phyloP scores from a whole-genome alignment of 1,140 invertebrate species.

The Calephelis nemesis region DNA sequence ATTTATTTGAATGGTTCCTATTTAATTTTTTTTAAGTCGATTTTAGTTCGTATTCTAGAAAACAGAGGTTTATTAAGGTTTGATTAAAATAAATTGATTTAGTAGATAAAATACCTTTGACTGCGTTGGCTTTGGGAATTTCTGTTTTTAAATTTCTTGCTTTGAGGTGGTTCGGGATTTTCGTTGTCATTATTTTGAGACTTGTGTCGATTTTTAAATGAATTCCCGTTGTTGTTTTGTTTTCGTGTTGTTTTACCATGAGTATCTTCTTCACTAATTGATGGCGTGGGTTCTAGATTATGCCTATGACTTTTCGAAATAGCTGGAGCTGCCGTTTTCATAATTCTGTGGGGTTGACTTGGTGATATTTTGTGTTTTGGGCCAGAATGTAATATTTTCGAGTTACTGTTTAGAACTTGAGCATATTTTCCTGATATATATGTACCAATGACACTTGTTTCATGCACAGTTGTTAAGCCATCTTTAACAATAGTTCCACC shows the following conservation, averaged over 20 bases:
- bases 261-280: conserved; percentile 80
- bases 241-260: conserved; percentile 79
- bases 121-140: conserved; percentile 50
- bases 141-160: conserved; percentile 74
- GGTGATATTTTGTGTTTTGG: conserved; percentile 82
- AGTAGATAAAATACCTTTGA: conserved; percentile 55
- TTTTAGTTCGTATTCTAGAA: not conserved
- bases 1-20: too few species aligned
- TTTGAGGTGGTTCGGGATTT: conserved; percentile 54
- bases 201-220: conserved; percentile 74
- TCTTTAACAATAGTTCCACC: conserved; percentile 91
- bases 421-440: conserved; percentile 93
- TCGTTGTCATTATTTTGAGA: conserved; percentile 59
- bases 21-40: too few species aligned
- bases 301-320: conserved; percentile 76
- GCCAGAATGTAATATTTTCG: conserved; percentile 77
- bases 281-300: conserved; percentile 83
- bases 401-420: conserved; percentile 88
- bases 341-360: conserved; percentile 82
- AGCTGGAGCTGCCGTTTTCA: conserved; percentile 86
- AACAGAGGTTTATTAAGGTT: not conserved
- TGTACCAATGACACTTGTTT: conserved; percentile 93
- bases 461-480: conserved; percentile 90
- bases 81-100: not conserved
- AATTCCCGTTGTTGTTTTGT: conserved; percentile 63